Evolutionary conservation across 2,797 vertebrate species (phyloP), one percentile per base, ranked within the genome.

Genomic region (Fringilla coelebs): DNA sequence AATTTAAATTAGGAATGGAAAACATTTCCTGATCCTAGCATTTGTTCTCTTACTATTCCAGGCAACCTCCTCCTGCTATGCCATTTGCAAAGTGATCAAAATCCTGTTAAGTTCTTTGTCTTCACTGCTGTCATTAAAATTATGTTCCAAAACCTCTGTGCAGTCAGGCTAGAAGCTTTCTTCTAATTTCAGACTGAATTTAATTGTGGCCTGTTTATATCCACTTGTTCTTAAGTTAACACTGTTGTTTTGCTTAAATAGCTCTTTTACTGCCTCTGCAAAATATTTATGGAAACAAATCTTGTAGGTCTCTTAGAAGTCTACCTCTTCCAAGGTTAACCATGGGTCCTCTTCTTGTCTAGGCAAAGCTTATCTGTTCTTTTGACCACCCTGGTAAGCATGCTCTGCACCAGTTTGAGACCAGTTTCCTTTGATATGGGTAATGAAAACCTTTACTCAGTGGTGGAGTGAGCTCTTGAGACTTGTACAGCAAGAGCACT

Each of bases 51-150:
- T 65, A 52, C 74, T 85, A 66, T 96, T 93, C 71, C 88, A 87
- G 83, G 83, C 93, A 95, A 71, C 62, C 83, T 96, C 80, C 91
- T 95, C 86, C 88, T 90, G 83, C 67, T 93, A 63, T 91, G 81
- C 41, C 71, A 87, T 96, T 96, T 95, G 83, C 92, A 82, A 86
- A 93, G 40, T 87, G 91, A 93, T 90, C 90, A 90, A 90, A 95
- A 93, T 95, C 91, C 55, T 0, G 0, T 90, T 82, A 95, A 94
- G 74, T 90, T 91, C 88, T 95, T 95, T 96, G 94, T 96, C 93
- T 93, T 93, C 60, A 38, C 83, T 93, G 62, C 83, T 95, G 88
- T 96, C 92, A 93, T 92, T 95, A 93, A 90, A 94, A 95, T 66
- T 88, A 63, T 26, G 55, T 93, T 96, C 84, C 80, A 87, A 95